Evolutionary conservation across 2,113 vertebrate species (phyloP).

Genomic region (Macquaria australasica): DNA sequence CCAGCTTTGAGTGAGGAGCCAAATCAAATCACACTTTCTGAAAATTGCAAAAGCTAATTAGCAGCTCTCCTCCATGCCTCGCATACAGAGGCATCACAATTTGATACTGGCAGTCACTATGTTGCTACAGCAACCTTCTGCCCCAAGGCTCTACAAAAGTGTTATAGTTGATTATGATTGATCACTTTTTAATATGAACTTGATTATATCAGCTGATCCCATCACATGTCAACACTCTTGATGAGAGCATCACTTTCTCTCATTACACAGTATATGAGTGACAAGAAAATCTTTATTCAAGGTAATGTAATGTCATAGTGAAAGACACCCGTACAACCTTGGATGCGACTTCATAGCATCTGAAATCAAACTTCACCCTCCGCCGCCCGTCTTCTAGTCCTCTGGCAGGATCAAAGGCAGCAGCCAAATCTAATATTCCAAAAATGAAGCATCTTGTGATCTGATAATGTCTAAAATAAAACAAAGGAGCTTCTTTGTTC

Average conservation of each 20-base stretch:
- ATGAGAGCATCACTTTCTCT: slow-evolving; percentile 7
- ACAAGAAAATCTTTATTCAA: slow-evolving; percentile 5
- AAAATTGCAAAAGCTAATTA: slow-evolving; percentile 45
- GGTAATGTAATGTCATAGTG: background rate
- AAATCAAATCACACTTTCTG: slow-evolving; percentile 45
- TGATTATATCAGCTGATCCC: slow-evolving; percentile 4
- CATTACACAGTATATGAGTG: background rate
- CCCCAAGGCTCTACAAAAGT: background rate
- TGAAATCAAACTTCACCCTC: slow-evolving; percentile 31
- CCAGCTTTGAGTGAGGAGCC: slow-evolving; percentile 19
- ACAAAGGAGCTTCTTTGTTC: slow-evolving; percentile 40
- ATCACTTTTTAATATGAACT: slow-evolving; percentile 11
- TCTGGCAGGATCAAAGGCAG: slow-evolving; percentile 40
- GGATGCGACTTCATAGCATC: slow-evolving; percentile 16
- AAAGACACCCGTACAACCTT: background rate
- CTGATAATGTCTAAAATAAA: slow-evolving; percentile 39
- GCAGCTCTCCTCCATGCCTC: background rate
- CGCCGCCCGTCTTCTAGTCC: background rate
- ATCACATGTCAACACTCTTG: background rate
- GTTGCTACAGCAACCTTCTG: background rate
- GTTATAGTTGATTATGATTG: background rate
- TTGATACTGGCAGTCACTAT: background rate
- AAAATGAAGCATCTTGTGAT: slow-evolving; percentile 45
- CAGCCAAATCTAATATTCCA: slow-evolving; percentile 45
- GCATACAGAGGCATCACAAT: slow-evolving; percentile 7